Evolutionary conservation across 2,797 vertebrate species (phyloP).

Genomic region (Urophycis tenuis): DNA sequence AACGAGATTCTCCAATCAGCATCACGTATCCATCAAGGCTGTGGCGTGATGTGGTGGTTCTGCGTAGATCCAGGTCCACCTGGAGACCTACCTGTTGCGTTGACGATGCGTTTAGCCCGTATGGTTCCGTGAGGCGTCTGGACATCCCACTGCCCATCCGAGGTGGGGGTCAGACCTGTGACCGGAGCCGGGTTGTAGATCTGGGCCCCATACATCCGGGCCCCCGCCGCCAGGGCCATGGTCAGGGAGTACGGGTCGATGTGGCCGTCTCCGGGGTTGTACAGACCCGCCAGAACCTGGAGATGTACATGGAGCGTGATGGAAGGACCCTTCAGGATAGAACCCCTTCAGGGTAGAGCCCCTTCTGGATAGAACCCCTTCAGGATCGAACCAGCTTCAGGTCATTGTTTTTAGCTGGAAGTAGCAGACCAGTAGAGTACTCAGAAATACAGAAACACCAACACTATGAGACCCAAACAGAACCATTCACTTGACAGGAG

Average conservation of each 20-base stretch:
- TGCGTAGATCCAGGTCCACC: neutral
- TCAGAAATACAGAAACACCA: neutral
- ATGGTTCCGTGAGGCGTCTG: conserved; percentile 84
- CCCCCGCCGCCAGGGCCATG: conserved; percentile 93
- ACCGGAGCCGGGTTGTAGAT: conserved; percentile 84
- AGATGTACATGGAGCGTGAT: neutral
- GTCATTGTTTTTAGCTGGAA: too few relatives aligned
- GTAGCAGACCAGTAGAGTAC: neutral
- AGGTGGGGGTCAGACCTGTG: conserved; percentile 68
- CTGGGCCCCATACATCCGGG: conserved; percentile 88
- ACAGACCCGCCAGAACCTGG: conserved; percentile 89
- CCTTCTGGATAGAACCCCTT: too few relatives aligned
- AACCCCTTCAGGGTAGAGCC: too few relatives aligned
- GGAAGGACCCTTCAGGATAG: neutral
- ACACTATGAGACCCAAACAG: neutral
- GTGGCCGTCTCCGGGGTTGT: conserved; percentile 94
- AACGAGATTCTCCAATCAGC: too few relatives aligned
- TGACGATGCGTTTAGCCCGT: conserved; percentile 84
- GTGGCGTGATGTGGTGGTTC: too few relatives aligned
- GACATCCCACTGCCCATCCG: conserved; percentile 88
- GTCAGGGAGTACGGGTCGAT: conserved; percentile 98
- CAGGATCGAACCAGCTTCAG: too few relatives aligned
- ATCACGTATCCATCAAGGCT: too few relatives aligned
- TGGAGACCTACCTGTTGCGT: conserved; percentile 80
- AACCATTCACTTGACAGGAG: too few relatives aligned